Conservation (phyloP, 2,797 vertebrate species). For the Antrozous pallidus region DNA sequence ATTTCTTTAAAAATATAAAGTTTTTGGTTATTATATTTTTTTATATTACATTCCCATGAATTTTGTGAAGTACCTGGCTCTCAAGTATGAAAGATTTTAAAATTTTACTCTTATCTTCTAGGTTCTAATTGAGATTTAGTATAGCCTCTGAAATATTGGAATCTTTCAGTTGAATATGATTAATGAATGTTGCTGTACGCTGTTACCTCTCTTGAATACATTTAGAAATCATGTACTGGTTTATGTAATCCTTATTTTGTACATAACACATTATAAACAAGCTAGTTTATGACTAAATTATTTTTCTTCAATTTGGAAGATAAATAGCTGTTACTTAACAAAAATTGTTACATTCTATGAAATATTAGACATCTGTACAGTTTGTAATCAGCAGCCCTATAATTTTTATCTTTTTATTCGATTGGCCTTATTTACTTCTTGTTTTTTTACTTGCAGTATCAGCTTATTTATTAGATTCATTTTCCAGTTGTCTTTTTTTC, state of each 20-base stretch:
- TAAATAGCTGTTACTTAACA: slow-evolving; percentile 9
- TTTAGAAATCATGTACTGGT: not conserved
- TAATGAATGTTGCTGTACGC: not conserved
- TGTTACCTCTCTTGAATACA: slow-evolving; percentile 13
- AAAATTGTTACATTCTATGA: slow-evolving; percentile 37
- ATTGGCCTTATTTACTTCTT: not conserved
- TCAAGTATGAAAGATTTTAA: not conserved
- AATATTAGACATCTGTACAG: slow-evolving; percentile 9
- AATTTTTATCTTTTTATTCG: slow-evolving; percentile 31
- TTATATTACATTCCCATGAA: slow-evolving; percentile 2
- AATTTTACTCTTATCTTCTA: not conserved
- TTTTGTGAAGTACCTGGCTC: not conserved
- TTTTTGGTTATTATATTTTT: slow-evolving; percentile 32
- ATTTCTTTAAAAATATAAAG: slow-evolving; percentile 27
- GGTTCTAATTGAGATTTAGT: not conserved
- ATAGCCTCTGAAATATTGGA: not conserved
- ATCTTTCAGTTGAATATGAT: not conserved
- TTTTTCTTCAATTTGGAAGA: slow-evolving; percentile 28
- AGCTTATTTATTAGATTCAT: not conserved
- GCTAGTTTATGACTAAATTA: not conserved
- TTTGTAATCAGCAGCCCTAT: not conserved
- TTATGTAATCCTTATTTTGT: slow-evolving; percentile 15
- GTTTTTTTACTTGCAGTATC: not conserved
- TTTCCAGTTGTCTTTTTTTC: slow-evolving; percentile 23
- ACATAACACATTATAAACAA: slow-evolving; percentile 15